These are phyloP conservation scores for Amblyopsis hoosieri DNA, from an alignment of 2,797 vertebrate species.

Conservation along the genomic window DNA sequence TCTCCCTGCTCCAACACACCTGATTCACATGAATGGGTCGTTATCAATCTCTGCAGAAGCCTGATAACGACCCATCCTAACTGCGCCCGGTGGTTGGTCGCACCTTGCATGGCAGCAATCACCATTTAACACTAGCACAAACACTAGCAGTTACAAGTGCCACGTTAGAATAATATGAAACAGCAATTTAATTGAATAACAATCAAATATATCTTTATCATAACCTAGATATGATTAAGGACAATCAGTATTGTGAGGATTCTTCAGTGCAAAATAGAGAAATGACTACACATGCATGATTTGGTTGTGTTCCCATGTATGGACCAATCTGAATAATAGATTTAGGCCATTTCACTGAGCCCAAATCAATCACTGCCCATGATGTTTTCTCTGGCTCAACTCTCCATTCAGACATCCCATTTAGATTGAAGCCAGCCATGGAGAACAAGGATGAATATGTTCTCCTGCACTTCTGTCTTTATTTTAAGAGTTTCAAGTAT, in stretches of 20 bases:
- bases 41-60: too few relatives aligned
- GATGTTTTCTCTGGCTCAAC: conserved; percentile 48
- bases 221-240: background rate
- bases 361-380: conserved; percentile 50
- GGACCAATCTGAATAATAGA: conserved; percentile 50
- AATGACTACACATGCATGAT: background rate
- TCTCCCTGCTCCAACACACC: too few relatives aligned
- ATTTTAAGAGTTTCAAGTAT: conserved; percentile 75
- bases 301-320: conserved; percentile 16
- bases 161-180: too few relatives aligned
- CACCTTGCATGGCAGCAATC: too few relatives aligned
- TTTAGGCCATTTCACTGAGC: conserved; percentile 45
- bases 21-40: too few relatives aligned
- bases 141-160: too few relatives aligned
- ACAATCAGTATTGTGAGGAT: conserved; percentile 7
- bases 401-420: conserved; percentile 59
- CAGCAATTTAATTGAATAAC: too few relatives aligned
- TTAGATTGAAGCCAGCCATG: conserved; percentile 59
- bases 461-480: conserved; percentile 64
- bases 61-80: too few relatives aligned
- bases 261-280: conserved; percentile 8
- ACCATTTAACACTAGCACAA: too few relatives aligned
- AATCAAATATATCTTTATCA: too few relatives aligned
- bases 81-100: too few relatives aligned
- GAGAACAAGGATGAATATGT: conserved; percentile 56